Conservation (phyloP, 2,888 invertebrate genomes). For the Drosophila kanekoi region DNA sequence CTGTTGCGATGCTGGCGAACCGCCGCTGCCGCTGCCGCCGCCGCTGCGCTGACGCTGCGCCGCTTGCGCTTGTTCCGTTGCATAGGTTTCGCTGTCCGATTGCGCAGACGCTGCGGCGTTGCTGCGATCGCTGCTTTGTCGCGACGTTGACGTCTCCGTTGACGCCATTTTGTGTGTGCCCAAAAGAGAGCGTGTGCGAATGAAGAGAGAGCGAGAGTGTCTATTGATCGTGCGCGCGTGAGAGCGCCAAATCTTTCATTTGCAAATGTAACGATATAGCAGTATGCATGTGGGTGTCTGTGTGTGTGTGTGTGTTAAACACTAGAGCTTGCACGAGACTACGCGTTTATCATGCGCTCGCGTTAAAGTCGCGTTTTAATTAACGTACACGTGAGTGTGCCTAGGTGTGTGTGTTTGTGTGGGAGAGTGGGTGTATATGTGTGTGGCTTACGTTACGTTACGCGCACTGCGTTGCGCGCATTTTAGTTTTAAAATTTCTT, state of each 20-base stretch:
- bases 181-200: constrained; percentile 5
- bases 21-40: constrained; percentile 19
- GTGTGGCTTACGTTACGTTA: constrained; percentile 54
- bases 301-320: constrained; percentile 21
- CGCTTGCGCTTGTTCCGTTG: constrained; percentile 64
- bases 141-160: constrained; percentile 48
- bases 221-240: constrained; percentile 38
- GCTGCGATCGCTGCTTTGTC: constrained; percentile 33
- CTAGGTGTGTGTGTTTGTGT: constrained; percentile 2
- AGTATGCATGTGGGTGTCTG: constrained; percentile 19
- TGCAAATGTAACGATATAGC: neutral
- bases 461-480: constrained; percentile 58
- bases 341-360: constrained; percentile 36
- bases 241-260: constrained; percentile 8
- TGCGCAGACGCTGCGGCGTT: constrained; percentile 36
- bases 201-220: constrained; percentile 17
- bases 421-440: constrained; percentile 10
- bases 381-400: constrained; percentile 31
- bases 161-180: constrained; percentile 63
- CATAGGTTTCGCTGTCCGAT: constrained; percentile 45
- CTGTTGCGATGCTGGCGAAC: constrained; percentile 27
- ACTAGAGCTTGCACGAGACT: constrained; percentile 35
- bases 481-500: neutral
- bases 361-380: constrained; percentile 30
- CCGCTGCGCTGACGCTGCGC: constrained; percentile 70